These are phyloP conservation scores for Oryzias curvinotus DNA, from an alignment of 2,113 vertebrate genomes.

Conservation along the genomic window DNA sequence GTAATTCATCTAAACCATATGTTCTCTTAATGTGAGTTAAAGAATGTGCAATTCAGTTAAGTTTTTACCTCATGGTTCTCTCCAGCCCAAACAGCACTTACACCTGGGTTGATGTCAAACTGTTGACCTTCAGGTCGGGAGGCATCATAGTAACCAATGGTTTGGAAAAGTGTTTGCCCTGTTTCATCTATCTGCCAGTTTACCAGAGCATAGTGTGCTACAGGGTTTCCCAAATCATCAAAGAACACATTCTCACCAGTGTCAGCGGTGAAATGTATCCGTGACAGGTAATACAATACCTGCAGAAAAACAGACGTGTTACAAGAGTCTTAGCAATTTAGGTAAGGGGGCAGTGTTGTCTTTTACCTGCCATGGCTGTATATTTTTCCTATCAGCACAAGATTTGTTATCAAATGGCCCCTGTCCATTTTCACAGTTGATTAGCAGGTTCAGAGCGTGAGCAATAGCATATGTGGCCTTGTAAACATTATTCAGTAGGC, in stretches of 20 bases:
- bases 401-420: slow-evolving; percentile 72
- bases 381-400: slow-evolving; percentile 63
- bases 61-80: slow-evolving; percentile 56
- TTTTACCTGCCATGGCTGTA: slow-evolving; percentile 77
- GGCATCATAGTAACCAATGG: slow-evolving; percentile 75
- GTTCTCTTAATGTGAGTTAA: too few relatives aligned
- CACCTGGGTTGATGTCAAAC: slow-evolving; percentile 69
- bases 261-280: slow-evolving; percentile 76
- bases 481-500: slow-evolving; percentile 78
- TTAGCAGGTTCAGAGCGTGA: slow-evolving; percentile 69
- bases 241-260: slow-evolving; percentile 74
- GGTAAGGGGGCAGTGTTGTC: not conserved
- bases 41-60: not conserved
- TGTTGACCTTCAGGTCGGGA: slow-evolving; percentile 68
- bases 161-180: slow-evolving; percentile 68
- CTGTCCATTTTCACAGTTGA: slow-evolving; percentile 63
- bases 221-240: slow-evolving; percentile 75
- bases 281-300: slow-evolving; percentile 76
- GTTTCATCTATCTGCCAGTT: slow-evolving; percentile 76
- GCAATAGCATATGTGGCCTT: slow-evolving; percentile 77
- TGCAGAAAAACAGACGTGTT: slow-evolving; percentile 30
- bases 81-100: slow-evolving; percentile 71
- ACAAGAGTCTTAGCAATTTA: not conserved
- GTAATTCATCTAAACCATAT: not conserved
- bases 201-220: slow-evolving; percentile 74